A percentile compares a stretch with the other conserved stretches of the same genome.
Evolutionary conservation across 2,797 vertebrate genomes (phyloP).

Genomic region (Cryptoblepharus egeriae): DNA sequence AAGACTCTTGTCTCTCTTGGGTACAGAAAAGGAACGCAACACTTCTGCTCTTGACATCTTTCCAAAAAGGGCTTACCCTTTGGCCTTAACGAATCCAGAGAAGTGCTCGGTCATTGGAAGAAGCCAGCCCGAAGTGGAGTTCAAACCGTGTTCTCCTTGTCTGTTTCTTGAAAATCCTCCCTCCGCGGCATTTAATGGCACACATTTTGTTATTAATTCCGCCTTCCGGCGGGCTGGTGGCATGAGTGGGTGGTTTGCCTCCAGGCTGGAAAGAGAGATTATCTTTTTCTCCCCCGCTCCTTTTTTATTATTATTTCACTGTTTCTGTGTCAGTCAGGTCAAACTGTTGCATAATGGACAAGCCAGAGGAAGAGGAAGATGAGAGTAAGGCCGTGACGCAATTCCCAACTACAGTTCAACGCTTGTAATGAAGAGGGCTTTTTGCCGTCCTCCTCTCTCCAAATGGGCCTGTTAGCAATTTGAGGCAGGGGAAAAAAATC

Average conservation of each 20-base stretch:
- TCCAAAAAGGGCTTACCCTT: constrained; percentile 19
- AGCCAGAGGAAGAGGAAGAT: constrained; percentile 9
- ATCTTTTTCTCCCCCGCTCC: not conserved
- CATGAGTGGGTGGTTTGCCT: not conserved
- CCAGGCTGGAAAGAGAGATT: not conserved
- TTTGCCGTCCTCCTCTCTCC: not conserved
- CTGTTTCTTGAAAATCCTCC: constrained; percentile 14
- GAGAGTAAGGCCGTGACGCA: not conserved
- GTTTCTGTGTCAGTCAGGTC: constrained; percentile 11
- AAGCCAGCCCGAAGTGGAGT: constrained; percentile 42
- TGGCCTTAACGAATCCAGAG: constrained; percentile 43
- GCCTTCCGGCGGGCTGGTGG: not conserved
- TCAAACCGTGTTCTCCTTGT: constrained; percentile 38
- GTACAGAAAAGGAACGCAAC: not conserved
- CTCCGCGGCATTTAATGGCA: constrained; percentile 21
- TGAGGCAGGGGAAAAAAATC: constrained; percentile 42
- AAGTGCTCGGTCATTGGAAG: constrained; percentile 6
- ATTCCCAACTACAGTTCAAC: not conserved
- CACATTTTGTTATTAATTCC: constrained; percentile 28
- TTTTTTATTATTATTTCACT: not conserved
- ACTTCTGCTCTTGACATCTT: not conserved
- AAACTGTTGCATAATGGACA: not conserved
- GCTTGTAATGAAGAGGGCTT: constrained; percentile 10
- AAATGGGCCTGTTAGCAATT: constrained; percentile 47
- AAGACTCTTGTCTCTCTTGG: not conserved